phyloP scores from a whole-genome alignment of 2,888 invertebrate genomes.

The Catocala sponsa region DNA sequence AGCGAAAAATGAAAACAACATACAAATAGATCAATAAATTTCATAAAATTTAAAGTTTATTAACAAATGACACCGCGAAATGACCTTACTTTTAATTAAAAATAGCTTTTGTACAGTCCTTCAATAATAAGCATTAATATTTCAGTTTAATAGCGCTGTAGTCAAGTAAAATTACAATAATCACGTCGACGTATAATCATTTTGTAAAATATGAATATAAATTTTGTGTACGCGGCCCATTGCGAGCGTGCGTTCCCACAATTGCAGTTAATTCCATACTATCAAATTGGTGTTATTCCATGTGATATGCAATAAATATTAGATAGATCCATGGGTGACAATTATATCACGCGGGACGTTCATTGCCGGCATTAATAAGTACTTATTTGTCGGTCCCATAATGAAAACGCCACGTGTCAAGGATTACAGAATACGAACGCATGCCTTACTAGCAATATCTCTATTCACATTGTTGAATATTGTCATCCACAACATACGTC shows the following conservation, averaged over 20 bases:
- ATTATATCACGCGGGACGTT: slow-evolving; percentile 71
- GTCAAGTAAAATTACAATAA: slow-evolving; percentile 37
- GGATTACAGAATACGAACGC: slow-evolving; percentile 72
- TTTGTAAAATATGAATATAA: slow-evolving; percentile 62
- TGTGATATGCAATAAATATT: slow-evolving; percentile 82
- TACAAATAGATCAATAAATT: not conserved
- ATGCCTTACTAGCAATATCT: slow-evolving; percentile 62
- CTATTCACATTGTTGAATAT: slow-evolving; percentile 58
- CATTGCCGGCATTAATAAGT: slow-evolving; percentile 77
- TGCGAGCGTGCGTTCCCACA: slow-evolving; percentile 65
- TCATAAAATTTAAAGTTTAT: not conserved
- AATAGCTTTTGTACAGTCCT: slow-evolving; percentile 15
- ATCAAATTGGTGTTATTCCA: slow-evolving; percentile 76
- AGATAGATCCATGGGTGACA: slow-evolving; percentile 78
- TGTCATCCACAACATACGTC: slow-evolving; percentile 40
- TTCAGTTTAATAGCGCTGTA: slow-evolving; percentile 23
- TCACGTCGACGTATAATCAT: slow-evolving; percentile 46
- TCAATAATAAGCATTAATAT: slow-evolving; percentile 33
- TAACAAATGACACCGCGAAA: too few relatives aligned
- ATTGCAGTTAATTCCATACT: slow-evolving; percentile 66
- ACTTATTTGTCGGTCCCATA: slow-evolving; percentile 79
- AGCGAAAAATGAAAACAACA: too few relatives aligned
- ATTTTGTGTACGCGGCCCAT: slow-evolving; percentile 59
- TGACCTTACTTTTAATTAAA: too few relatives aligned
- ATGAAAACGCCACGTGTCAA: slow-evolving; percentile 81